These are phyloP conservation scores for Hoplias malabaricus DNA, from an alignment of 2,113 vertebrate species.

Conservation along the genomic window DNA sequence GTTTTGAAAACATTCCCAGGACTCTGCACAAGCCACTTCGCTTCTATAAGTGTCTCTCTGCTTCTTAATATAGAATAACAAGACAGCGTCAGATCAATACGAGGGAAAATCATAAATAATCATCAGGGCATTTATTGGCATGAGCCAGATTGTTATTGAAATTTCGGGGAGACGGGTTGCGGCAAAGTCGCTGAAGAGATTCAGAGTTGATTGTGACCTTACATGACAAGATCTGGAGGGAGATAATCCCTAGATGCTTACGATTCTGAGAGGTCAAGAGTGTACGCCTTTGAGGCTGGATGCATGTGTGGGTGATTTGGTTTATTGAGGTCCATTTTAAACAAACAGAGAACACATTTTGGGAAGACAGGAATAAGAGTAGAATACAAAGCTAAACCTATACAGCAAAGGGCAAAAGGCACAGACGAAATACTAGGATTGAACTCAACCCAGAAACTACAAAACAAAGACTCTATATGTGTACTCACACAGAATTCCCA, in stretches of 20 bases:
- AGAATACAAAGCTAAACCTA: too few relatives aligned
- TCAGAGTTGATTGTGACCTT: constrained; percentile 68
- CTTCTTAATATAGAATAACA: constrained; percentile 48
- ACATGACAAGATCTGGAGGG: constrained; percentile 57
- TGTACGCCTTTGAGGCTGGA: not conserved
- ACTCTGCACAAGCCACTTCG: not conserved
- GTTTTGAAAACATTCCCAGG: constrained; percentile 26
- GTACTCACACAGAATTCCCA: too few relatives aligned
- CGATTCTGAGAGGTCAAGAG: not conserved
- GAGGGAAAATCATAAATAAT: constrained; percentile 69
- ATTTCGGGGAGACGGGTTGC: constrained; percentile 50
- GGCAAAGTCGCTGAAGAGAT: constrained; percentile 36
- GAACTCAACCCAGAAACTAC: too few relatives aligned
- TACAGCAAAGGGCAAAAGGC: too few relatives aligned
- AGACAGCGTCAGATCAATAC: constrained; percentile 64
- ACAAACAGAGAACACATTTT: too few relatives aligned
- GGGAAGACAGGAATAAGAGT: too few relatives aligned
- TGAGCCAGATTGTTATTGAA: constrained; percentile 58
- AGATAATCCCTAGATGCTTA: not conserved
- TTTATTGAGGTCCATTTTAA: too few relatives aligned
- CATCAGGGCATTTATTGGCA: constrained; percentile 73
- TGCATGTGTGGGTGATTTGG: too few relatives aligned
- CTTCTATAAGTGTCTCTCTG: constrained; percentile 37
- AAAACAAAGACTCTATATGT: too few relatives aligned
- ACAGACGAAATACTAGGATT: too few relatives aligned